Evolutionary conservation across 2,888 invertebrate genomes (phyloP), one percentile per base, ranked within the genome.

Genomic region (Cloeon dipterum): DNA sequence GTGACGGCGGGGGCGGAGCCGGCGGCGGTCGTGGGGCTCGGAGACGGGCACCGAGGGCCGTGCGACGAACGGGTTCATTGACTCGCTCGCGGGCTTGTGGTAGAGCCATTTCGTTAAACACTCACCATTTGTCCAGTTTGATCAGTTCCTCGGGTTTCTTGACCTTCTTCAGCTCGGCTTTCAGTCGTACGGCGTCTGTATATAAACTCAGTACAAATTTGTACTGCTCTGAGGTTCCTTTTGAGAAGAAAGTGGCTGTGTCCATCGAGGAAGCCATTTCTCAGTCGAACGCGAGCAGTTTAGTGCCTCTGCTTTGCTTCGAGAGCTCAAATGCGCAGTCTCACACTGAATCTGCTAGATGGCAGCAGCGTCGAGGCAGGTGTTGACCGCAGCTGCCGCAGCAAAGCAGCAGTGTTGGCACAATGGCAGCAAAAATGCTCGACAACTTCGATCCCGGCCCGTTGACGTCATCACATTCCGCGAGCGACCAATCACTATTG

Each of bases 61-160:
- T n/a, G n/a, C n/a, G n/a, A n/a, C n/a, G n/a, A n/a, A n/a, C n/a
- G n/a, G n/a, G n/a, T n/a, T n/a, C n/a, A n/a, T n/a, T n/a, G n/a
- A n/a, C n/a, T n/a, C n/a, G n/a, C n/a, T n/a, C n/a, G n/a, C n/a
- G n/a, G n/a, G n/a, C n/a, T n/a, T n/a, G n/a, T 36, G 7, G 26
- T 26, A 18, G 18, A 36, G 20, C 26, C 16, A 29, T 36, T 5
- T 36, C 36, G 26, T n/a, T n/a, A n/a, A 11, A n/a, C 55, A 74
- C 81, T 82, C 66, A 85, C 89, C 89, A 89, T 59, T 83, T 78
- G 66, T 89, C 89, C 65, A 89, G 67, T 63, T 88, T 86, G 61
- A 89, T 76, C 55, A 88, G 70, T 62, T 89, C 89, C 59, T 88
- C 88, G 39, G 88, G 82, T 64, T 81, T 89, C 68, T 88, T 88